Evolutionary conservation across 2,797 vertebrate species (phyloP).

Genomic region (Gadopsis bispinosus): DNA sequence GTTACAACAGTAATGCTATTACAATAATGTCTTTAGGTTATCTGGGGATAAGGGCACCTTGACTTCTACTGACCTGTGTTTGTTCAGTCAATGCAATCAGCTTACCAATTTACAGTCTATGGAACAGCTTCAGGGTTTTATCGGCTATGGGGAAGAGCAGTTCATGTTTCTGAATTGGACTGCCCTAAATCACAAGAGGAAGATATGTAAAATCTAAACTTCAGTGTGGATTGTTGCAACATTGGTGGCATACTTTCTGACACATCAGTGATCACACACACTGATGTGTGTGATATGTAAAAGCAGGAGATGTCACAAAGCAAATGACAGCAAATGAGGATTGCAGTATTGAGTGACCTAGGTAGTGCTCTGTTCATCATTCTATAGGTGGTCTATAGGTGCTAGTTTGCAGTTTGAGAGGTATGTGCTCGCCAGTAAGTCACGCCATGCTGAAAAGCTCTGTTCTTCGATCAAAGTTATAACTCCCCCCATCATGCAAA

Average conservation of each 20-base stretch:
- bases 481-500: not conserved
- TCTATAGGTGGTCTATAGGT: not conserved
- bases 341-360: not conserved
- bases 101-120: conserved; percentile 15
- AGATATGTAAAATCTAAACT: conserved; percentile 7
- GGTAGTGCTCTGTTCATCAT: not conserved
- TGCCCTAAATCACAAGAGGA: conserved; percentile 6
- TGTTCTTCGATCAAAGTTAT: conserved; percentile 24
- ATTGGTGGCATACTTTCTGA: not conserved
- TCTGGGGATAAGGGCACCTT: conserved; percentile 4
- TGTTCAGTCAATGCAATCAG: conserved; percentile 12
- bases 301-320: not conserved
- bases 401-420: too few species aligned
- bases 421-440: not conserved
- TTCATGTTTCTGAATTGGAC: conserved; percentile 1
- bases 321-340: not conserved
- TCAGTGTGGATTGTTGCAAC: not conserved
- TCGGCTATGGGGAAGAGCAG: not conserved
- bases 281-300: not conserved
- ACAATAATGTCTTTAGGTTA: not conserved
- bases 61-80: conserved; percentile 1
- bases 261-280: conserved; percentile 22
- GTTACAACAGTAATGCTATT: not conserved
- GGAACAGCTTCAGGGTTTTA: conserved; percentile 15
- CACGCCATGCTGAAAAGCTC: not conserved